Percentiles rank a stretch among this genome's conserved stretches.
These are phyloP conservation scores for Cataglyphis hispanica DNA, from an alignment of 1,140 invertebrate species.

Conservation along the genomic window DNA sequence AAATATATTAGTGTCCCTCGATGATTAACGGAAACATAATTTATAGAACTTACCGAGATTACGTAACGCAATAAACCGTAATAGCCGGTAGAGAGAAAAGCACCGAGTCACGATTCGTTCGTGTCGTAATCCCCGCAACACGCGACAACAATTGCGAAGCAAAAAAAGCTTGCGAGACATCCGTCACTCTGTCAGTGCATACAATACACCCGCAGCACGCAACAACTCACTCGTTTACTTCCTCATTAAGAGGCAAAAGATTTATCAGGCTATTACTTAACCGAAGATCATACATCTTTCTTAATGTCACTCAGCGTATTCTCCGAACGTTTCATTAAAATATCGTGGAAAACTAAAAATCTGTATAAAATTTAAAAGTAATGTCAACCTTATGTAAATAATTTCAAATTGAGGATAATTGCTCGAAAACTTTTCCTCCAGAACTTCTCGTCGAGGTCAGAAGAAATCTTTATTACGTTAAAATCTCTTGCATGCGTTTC, in stretches of 20 bases:
- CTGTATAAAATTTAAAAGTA: background rate
- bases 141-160: constrained; percentile 60
- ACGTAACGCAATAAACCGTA: constrained; percentile 62
- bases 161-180: constrained; percentile 61
- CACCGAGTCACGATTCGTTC: constrained; percentile 63
- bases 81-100: constrained; percentile 39
- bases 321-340: background rate
- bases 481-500: constrained; percentile 22
- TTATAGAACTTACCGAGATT: constrained; percentile 54
- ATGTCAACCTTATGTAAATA: background rate
- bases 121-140: constrained; percentile 52
- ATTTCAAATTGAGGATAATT: background rate
- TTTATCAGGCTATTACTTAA: constrained; percentile 32
- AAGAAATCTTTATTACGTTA: constrained; percentile 56
- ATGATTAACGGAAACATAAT: constrained; percentile 13
- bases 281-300: constrained; percentile 47
- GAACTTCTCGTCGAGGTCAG: background rate
- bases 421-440: background rate
- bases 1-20: background rate
- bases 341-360: background rate
- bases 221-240: constrained; percentile 55
- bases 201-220: constrained; percentile 41
- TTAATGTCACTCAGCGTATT: constrained; percentile 29
- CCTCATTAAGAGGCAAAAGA: constrained; percentile 59
- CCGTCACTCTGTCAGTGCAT: constrained; percentile 68